Evolutionary conservation across 30 jellyfish, hydroid and myxozoan species (phyloP).

Genomic region (Cassiopea andromeda): DNA sequence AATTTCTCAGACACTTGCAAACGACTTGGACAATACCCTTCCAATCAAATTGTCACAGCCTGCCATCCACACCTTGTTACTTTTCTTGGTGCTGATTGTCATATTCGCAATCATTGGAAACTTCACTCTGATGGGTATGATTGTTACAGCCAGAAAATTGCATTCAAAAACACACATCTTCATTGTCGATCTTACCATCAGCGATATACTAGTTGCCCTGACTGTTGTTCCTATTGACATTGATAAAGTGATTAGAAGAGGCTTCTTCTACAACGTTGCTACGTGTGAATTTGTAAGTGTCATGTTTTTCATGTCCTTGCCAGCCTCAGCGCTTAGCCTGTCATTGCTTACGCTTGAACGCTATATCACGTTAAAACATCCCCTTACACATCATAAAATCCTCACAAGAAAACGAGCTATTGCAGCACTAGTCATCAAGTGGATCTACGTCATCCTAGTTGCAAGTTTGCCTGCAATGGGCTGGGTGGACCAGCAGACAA

Average conservation of each 20-base stretch:
- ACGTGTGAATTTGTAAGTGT: constrained; percentile 76
- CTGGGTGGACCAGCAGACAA: constrained; percentile 43
- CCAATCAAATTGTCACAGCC: not conserved
- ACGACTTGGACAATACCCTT: not conserved
- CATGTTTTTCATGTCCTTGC: constrained; percentile 84
- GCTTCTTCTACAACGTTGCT: constrained; percentile 31
- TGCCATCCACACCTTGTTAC: constrained; percentile 4
- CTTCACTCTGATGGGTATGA: constrained; percentile 49
- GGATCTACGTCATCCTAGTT: constrained; percentile 74
- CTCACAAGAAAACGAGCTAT: constrained; percentile 64
- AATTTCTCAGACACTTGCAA: not conserved
- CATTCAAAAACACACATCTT: constrained; percentile 84
- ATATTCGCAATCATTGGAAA: constrained; percentile 70
- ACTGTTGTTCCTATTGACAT: constrained; percentile 84
- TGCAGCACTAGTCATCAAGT: constrained; percentile 52
- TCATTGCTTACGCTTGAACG: constrained; percentile 84
- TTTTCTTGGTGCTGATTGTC: constrained; percentile 46
- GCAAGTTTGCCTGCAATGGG: constrained; percentile 81
- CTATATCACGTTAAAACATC: constrained; percentile 70
- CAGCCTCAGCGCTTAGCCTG: constrained; percentile 83
- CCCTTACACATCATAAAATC: constrained; percentile 64
- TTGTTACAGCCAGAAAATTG: constrained; percentile 57
- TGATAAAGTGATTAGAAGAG: constrained; percentile 44
- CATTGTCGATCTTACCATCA: constrained; percentile 80
- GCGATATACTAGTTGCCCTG: constrained; percentile 74